Base-by-base conservation (phyloP, 2,888 invertebrate genomes). In the Oxystoma pomonae region DNA sequence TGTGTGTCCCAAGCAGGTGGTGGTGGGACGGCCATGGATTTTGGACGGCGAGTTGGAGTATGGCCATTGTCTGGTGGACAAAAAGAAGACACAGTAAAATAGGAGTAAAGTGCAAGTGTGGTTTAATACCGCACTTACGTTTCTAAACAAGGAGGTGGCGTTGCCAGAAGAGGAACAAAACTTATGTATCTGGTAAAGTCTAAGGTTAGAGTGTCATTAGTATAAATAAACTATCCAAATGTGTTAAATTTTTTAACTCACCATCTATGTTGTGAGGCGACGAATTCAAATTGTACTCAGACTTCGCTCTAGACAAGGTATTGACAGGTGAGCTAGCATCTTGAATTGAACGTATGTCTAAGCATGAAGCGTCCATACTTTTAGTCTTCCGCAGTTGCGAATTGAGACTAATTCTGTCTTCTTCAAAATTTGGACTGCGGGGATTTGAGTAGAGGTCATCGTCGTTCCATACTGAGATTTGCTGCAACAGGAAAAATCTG, bases 301-400 rank as follows among this genome's bases (percentile, higher is more conserved):
- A 94, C 80, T 93, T 92, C 69, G 94, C 94, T 72, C 94, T 86
- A 55, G 90, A 89, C 22, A 90, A 77, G 2, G 87, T 86, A 72
- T 87, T 86, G 57, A 87, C 80, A 50, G 88, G 88, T 9, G 87
- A 85, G 35, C 84, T 86, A 61, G 85, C 83, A 62, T 87, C 87
- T 55, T 84, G 85, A 73, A 91, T 84, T 71, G 89, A 88, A 67
- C 92, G 86, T 72, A 94, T 88, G 74, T 94, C 94, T 67, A 93
- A 83, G 74, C 92, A 93, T 1, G 92, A 92, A 1, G 94, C 94
- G 76, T 94, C 94, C 80, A 94, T 92, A 67, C 94, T 93, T 75
- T 92, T 87, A 12, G 94, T 92, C 81, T 94, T 94, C 72, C 94
- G 84, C 71, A 94, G 79, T 72, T 91, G 91, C 1, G 92, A 91